Evolutionary conservation across 2,113 vertebrate genomes (phyloP).

Genomic region (Anas platyrhynchos): DNA sequence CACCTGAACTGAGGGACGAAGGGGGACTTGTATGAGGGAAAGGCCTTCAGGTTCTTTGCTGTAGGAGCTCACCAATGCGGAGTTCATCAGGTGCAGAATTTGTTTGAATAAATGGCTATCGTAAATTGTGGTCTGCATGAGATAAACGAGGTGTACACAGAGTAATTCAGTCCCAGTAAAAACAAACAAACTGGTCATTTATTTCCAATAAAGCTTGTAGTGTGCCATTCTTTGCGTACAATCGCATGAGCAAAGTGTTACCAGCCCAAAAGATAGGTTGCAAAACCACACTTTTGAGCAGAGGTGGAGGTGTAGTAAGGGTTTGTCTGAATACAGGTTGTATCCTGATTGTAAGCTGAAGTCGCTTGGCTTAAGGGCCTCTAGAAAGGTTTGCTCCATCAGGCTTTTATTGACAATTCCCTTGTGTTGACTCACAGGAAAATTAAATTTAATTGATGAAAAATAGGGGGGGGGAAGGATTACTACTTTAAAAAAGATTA

Average conservation of each 20-base stretch:
- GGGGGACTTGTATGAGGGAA: background rate
- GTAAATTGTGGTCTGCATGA: background rate
- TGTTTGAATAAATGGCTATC: background rate
- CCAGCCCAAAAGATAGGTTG: background rate
- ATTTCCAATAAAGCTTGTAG: background rate
- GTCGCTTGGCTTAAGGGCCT: background rate
- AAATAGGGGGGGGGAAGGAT: constrained; percentile 1
- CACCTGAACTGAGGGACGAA: background rate
- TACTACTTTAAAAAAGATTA: background rate
- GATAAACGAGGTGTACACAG: background rate
- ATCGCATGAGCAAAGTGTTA: background rate
- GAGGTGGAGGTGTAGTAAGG: background rate
- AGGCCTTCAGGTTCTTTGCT: background rate
- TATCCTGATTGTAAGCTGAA: constrained; percentile 7
- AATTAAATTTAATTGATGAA: constrained; percentile 41
- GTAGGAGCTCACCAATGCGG: background rate
- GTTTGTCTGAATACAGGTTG: background rate
- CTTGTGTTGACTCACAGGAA: constrained; percentile 13
- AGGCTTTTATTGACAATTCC: constrained; percentile 10
- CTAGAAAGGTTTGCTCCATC: constrained; percentile 10
- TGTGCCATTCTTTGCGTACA: background rate
- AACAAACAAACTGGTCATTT: background rate
- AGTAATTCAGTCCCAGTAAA: constrained; percentile 15
- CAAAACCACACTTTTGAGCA: background rate
- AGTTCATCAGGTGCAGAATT: background rate